phyloP scores from a whole-genome alignment of 2,888 invertebrate genomes.

The Villa cingulata region DNA sequence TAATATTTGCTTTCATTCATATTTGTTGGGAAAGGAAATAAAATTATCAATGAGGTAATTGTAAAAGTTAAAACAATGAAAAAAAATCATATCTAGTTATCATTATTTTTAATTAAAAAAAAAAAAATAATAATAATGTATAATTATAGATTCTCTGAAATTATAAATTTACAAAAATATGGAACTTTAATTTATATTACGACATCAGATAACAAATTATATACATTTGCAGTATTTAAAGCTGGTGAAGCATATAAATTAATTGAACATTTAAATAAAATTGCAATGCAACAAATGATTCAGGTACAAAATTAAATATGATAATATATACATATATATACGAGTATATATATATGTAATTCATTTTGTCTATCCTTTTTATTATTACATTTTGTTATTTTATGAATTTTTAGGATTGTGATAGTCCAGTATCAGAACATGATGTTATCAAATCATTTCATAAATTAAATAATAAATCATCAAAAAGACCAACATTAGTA shows the following conservation, averaged over 20 bases:
- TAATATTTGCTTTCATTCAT: constrained; percentile 91
- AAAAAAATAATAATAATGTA: constrained; percentile 32
- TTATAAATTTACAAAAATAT: constrained; percentile 62
- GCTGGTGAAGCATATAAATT: constrained; percentile 79
- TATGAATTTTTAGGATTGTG: constrained; percentile 69
- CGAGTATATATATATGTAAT: too few species aligned
- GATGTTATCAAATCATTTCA: constrained; percentile 67
- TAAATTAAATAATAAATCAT: constrained; percentile 75
- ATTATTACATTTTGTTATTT: constrained; percentile 9
- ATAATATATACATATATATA: constrained; percentile 1
- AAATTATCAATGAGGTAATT: constrained; percentile 77
- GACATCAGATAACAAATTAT: constrained; percentile 67
- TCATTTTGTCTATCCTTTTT: constrained; percentile 6
- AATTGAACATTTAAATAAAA: constrained; percentile 90
- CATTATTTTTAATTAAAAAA: too few species aligned
- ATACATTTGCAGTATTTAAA: constrained; percentile 80
- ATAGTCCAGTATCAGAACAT: constrained; percentile 80
- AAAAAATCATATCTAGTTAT: too few species aligned
- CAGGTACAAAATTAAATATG: constrained; percentile 16
- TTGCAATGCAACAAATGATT: constrained; percentile 78
- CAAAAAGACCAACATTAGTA: constrained; percentile 85
- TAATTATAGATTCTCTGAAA: constrained; percentile 50
- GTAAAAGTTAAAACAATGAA: not conserved
- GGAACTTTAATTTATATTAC: constrained; percentile 70
- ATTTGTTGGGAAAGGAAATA: constrained; percentile 81